Conservation (phyloP, 2,113 vertebrate species). For the Hippocampus abdominalis region DNA sequence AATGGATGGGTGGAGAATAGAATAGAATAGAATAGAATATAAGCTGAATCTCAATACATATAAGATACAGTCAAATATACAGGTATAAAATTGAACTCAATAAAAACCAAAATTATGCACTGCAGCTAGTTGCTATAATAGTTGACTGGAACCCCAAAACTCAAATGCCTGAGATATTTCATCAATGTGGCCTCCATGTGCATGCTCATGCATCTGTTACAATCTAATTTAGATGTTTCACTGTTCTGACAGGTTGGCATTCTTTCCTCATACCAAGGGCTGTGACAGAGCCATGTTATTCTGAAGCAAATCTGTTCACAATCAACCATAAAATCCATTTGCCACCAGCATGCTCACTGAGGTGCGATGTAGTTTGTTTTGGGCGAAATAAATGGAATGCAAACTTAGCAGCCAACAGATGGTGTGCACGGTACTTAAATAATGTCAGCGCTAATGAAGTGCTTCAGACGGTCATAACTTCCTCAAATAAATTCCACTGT, state of each 20-base stretch:
- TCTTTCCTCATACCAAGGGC: background rate
- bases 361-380: background rate
- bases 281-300: background rate
- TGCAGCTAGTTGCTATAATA: too few species aligned
- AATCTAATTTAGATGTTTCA: background rate
- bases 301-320: background rate
- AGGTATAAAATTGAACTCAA: too few species aligned
- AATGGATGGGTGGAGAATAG: too few species aligned
- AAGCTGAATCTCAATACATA: too few species aligned
- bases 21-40: too few species aligned
- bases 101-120: too few species aligned
- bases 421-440: background rate
- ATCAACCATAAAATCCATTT: background rate
- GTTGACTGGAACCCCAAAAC: too few species aligned
- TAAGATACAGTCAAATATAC: too few species aligned
- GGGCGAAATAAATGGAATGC: conserved; percentile 9
- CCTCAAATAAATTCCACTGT: background rate
- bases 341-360: background rate
- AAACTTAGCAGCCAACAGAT: conserved; percentile 21
- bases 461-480: conserved; percentile 1
- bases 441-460: background rate
- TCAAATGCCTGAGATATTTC: background rate
- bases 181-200: background rate
- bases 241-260: background rate
- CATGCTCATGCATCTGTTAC: background rate